Conservation (phyloP, 1,140 invertebrate species). For the Papilio aristodemus region DNA sequence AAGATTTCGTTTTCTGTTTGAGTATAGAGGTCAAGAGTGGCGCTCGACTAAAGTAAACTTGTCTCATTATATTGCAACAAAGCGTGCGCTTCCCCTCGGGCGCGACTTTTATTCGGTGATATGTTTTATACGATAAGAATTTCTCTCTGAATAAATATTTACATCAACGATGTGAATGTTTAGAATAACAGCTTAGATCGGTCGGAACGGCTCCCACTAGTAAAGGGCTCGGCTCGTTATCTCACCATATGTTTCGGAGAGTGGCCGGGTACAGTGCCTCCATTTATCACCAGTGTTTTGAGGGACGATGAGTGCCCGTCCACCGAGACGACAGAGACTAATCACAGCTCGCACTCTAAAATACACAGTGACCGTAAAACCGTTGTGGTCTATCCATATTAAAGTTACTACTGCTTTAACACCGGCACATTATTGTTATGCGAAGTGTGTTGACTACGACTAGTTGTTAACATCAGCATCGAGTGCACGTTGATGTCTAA, state of each 20-base stretch:
- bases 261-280: constrained; percentile 5
- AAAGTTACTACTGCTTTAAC: neutral
- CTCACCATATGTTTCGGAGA: constrained; percentile 21
- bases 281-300: constrained; percentile 21
- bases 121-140: neutral
- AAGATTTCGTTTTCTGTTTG: neutral
- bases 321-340: neutral
- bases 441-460: neutral
- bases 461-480: constrained; percentile 39
- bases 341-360: neutral
- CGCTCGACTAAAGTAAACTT: neutral
- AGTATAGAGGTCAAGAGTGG: neutral
- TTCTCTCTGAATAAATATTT: neutral
- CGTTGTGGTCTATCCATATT: neutral
- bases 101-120: neutral
- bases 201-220: neutral
- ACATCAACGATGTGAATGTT: constrained; percentile 10
- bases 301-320: constrained; percentile 18
- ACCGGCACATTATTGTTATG: constrained; percentile 20
- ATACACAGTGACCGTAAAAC: neutral
- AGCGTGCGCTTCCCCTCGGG: neutral
- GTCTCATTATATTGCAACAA: neutral
- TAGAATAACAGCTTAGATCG: constrained; percentile 1
- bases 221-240: constrained; percentile 17
- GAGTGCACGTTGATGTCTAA: constrained; percentile 30